Base-by-base conservation (phyloP, 2,113 vertebrate genomes). In the Silurus meridionalis region DNA sequence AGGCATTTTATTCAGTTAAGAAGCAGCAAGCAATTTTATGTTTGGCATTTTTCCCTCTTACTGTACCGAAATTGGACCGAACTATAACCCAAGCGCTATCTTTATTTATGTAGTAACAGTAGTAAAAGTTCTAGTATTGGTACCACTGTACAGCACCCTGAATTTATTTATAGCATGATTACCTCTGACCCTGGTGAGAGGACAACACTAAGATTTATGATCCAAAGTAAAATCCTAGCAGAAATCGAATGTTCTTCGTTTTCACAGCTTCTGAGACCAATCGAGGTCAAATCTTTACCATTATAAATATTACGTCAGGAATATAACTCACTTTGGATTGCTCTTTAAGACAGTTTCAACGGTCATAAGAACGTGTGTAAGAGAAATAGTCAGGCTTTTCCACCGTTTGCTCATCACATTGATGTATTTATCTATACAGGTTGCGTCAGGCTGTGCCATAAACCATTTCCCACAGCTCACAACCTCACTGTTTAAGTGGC, bases 401-500 rank as follows among this genome's bases (percentile, higher is more conserved):
- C 4, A 0, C 23, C 9, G 72, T n/a, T 52, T n/a, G 19, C 11
- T 75, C 72, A 53, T 75, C 48, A 57, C n/a, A 17, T 64, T 17
- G 71, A 10, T 77, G 81, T 66, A 53, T 55, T 83, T 28, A 61
- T 57, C 53, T 53, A 77, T 77, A 19, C 15, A 19, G 14, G 60
- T 61, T 72, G 63, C 80, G 4, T 21, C 69, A 72, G 6, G 37
- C 48, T 64, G 15, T 71, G 25, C 53, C 48, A 46, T 85, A 85
- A 69, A 71, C 60, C 61, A 60, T 78, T 82, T 79, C 71, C 66
- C 52, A 4, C 66, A 57, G 63, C 82, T 78, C 72, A 83, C 71
- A 85, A 63, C 69, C 46, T 11, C 64, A 21, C 55, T 81, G 46
- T 86, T 79, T 88, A 88, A 83, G 77, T 77, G 72, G 8, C 52